Conservation (phyloP, 2,797 vertebrate genomes). For the Danio jaintianensis region DNA sequence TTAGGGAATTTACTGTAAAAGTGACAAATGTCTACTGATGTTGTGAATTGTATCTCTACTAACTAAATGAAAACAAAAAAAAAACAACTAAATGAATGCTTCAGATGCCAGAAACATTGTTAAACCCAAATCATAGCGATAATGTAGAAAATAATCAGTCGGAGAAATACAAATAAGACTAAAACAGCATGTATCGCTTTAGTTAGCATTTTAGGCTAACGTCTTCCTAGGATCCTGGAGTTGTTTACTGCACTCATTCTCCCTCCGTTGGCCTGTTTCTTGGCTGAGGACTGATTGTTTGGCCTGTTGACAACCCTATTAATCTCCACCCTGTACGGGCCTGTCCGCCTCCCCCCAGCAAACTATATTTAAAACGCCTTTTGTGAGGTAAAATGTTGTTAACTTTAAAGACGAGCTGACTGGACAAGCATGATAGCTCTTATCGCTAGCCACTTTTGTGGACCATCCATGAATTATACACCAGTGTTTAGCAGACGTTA, state of each 20-base stretch:
- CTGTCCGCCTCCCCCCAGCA: constrained; percentile 24
- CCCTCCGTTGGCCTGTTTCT: background rate
- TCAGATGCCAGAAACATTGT: background rate
- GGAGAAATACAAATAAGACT: background rate
- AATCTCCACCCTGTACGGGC: constrained; percentile 21
- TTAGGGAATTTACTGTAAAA: too few relatives aligned
- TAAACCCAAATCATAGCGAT: too few relatives aligned
- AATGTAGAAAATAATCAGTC: too few relatives aligned
- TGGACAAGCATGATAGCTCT: constrained; percentile 61
- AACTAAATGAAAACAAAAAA: too few relatives aligned
- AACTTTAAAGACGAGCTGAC: constrained; percentile 38
- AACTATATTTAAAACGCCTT: constrained; percentile 44
- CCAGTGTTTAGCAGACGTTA: constrained; percentile 40
- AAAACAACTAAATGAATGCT: too few relatives aligned
- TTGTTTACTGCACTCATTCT: constrained; percentile 18
- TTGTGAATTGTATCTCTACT: too few relatives aligned
- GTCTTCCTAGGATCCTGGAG: constrained; percentile 14
- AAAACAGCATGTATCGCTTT: background rate
- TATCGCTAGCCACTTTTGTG: constrained; percentile 51
- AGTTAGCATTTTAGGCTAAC: constrained; percentile 1
- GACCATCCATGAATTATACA: constrained; percentile 55
- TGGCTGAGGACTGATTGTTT: constrained; percentile 36
- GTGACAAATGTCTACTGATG: too few relatives aligned
- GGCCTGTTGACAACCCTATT: constrained; percentile 37
- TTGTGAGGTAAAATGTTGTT: constrained; percentile 34